Percentiles rank a stretch among this genome's conserved stretches.
Evolutionary conservation across 2,797 vertebrate species (phyloP).

Genomic region (Neoniphon sammara): DNA sequence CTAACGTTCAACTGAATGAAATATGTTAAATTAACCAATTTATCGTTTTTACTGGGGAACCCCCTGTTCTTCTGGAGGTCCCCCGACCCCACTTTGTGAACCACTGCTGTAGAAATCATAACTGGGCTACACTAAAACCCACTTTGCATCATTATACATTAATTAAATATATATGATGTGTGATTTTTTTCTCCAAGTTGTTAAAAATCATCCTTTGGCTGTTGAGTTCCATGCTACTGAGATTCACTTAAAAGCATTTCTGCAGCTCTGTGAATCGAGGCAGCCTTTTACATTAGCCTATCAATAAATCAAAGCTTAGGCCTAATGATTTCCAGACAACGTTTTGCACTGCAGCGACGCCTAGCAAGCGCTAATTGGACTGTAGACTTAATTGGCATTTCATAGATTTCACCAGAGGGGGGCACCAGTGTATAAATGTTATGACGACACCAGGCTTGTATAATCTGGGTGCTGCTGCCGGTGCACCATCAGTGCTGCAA

Average conservation of each 20-base stretch:
- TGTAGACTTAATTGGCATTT: not conserved
- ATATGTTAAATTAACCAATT: no score
- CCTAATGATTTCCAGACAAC: not conserved
- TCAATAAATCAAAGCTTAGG: slow-evolving; percentile 10
- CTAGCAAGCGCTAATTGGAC: not conserved
- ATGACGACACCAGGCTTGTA: not conserved
- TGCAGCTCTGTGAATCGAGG: not conserved
- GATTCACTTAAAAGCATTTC: no score
- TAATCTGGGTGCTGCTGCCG: slow-evolving; percentile 22
- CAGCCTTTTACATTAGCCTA: not conserved
- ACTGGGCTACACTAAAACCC: no score
- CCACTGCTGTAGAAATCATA: no score
- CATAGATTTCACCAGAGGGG: slow-evolving; percentile 13
- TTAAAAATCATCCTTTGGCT: no score
- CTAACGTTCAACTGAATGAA: no score
- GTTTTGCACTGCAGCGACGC: not conserved
- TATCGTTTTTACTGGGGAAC: no score
- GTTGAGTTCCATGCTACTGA: not conserved
- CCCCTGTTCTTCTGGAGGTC: no score
- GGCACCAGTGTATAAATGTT: slow-evolving; percentile 31
- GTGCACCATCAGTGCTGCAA: slow-evolving; percentile 37
- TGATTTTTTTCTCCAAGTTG: no score
- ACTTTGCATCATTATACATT: no score
- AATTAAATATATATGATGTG: no score
- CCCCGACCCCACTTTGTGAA: no score